Percentiles rank a stretch among this genome's conserved stretches.
Conservation (phyloP, 2,888 invertebrate species). For the Dryadula phaetusa region DNA sequence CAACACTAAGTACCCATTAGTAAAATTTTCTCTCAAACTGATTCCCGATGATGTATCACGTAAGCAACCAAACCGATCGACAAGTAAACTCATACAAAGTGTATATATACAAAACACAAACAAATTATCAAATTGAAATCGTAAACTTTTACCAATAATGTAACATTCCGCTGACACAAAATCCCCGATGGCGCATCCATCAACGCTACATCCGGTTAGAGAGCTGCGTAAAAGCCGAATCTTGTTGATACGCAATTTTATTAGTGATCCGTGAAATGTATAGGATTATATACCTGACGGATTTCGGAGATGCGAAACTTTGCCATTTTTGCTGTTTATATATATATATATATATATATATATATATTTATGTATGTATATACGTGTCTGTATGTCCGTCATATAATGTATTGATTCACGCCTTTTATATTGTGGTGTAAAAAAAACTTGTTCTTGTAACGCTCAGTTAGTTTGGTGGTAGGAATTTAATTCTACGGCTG, state of each 20-base stretch:
- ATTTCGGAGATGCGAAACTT: constrained; percentile 22
- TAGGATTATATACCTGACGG: constrained; percentile 24
- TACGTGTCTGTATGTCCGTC: neutral
- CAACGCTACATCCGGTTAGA: constrained; percentile 16
- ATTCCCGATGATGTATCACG: no score
- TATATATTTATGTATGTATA: neutral
- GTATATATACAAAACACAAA: no score
- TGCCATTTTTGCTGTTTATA: constrained; percentile 12
- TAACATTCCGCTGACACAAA: neutral
- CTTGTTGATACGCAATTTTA: constrained; percentile 37
- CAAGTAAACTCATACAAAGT: no score
- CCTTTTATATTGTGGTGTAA: no score
- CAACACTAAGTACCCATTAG: no score
- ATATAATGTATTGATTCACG: neutral
- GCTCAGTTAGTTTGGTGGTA: no score
- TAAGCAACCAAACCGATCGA: no score
- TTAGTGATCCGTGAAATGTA: constrained; percentile 37
- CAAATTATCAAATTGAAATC: neutral
- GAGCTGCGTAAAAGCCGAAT: constrained; percentile 37
- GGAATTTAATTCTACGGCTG: no score
- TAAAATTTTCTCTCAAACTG: no score
- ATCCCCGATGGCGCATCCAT: constrained; percentile 31
- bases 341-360: constrained; percentile 4
- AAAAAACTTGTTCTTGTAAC: no score
- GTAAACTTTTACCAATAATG: neutral